Evolutionary conservation across 2,113 vertebrate species (phyloP).

Genomic region (Cygnus atratus): DNA sequence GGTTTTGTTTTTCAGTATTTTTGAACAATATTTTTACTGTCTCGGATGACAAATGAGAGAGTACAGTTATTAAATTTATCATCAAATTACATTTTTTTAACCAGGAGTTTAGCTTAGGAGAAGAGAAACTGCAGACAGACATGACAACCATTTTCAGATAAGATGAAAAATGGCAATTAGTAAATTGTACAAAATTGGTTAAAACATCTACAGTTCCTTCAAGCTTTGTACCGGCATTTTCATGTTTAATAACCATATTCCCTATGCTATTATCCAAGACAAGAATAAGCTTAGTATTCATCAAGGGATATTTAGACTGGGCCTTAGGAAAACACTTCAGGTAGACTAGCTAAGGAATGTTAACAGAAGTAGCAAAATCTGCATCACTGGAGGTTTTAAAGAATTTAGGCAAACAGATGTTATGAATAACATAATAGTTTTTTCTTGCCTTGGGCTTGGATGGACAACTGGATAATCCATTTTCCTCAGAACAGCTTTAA

Average conservation of each 20-base stretch:
- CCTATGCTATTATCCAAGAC: neutral
- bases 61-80: neutral
- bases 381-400: neutral
- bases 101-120: neutral
- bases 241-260: slow-evolving; percentile 8
- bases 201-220: neutral
- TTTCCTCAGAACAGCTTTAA: neutral
- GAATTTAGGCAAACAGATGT: slow-evolving; percentile 37
- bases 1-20: neutral
- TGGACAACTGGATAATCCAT: neutral
- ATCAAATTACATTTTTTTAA: too few relatives aligned
- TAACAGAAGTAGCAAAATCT: slow-evolving; percentile 17
- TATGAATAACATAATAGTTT: neutral
- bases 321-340: slow-evolving; percentile 25
- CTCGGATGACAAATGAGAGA: neutral
- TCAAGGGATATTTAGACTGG: neutral
- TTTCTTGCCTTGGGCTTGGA: neutral
- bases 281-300: neutral
- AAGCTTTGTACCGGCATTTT: neutral
- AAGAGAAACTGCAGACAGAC: neutral
- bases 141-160: neutral
- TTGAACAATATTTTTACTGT: neutral
- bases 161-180: neutral
- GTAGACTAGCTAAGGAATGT: neutral
- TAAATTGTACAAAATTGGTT: neutral